Conservation (phyloP, 2,888 invertebrate genomes). For the Monochamus alternatus region DNA sequence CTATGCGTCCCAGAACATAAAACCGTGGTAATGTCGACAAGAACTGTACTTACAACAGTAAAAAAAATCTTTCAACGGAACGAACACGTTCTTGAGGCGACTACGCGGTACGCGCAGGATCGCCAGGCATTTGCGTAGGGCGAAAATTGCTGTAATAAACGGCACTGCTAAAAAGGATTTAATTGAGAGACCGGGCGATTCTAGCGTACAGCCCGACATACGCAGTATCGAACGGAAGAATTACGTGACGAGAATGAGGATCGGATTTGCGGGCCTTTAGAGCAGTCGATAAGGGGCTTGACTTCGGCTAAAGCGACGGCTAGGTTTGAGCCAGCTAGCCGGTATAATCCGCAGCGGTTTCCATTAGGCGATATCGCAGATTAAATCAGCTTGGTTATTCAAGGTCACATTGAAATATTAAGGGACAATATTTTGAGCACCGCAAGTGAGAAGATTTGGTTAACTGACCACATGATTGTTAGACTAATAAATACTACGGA, state of each 20-base stretch:
- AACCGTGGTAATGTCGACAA: too few species aligned
- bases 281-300: background rate
- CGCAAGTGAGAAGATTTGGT: too few species aligned
- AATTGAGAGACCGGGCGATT: conserved; percentile 21
- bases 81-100: background rate
- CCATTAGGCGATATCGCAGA: too few species aligned
- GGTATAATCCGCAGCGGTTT: too few species aligned
- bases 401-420: too few species aligned
- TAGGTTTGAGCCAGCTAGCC: too few species aligned
- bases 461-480: too few species aligned
- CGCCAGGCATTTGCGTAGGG: conserved; percentile 17
- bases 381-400: too few species aligned
- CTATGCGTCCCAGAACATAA: too few species aligned
- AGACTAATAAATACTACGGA: too few species aligned
- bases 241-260: conserved; percentile 24
- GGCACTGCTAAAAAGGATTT: conserved; percentile 22
- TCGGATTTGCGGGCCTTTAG: conserved; percentile 1
- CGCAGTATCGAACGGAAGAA: conserved; percentile 16
- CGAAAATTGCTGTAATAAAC: conserved; percentile 26
- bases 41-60: too few species aligned
- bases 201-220: conserved; percentile 4
- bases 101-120: conserved; percentile 4
- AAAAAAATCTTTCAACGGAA: background rate
- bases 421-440: too few species aligned
- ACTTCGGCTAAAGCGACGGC: background rate